Percentiles rank a stretch among this genome's conserved stretches.
Conservation (phyloP, 2,797 vertebrate species). For the Neosalanx taihuensis region DNA sequence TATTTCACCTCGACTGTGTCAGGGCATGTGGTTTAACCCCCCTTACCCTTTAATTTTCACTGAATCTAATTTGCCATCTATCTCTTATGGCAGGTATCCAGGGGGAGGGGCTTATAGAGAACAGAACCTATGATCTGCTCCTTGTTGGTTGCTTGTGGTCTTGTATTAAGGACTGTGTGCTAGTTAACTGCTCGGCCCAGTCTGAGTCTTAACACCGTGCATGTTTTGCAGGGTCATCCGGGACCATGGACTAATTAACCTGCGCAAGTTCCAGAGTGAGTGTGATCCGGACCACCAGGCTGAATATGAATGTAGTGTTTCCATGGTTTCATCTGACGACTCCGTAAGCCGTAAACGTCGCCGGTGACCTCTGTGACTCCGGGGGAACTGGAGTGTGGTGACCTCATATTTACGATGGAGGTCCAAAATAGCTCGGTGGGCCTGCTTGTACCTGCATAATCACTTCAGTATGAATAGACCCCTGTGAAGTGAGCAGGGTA, state of each 20-base stretch:
- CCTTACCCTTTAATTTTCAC: neutral
- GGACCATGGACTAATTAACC: conserved; percentile 96
- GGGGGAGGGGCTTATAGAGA: neutral
- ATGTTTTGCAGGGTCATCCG: conserved; percentile 86
- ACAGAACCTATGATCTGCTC: neutral
- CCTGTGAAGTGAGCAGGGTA: conserved; percentile 40
- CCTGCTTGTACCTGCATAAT: conserved; percentile 32
- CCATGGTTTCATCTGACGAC: conserved; percentile 51
- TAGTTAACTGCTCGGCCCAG: neutral
- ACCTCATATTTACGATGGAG: conserved; percentile 37
- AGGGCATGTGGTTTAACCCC: neutral
- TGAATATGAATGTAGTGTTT: conserved; percentile 32
- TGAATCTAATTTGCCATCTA: neutral
- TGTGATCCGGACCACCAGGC: conserved; percentile 49
- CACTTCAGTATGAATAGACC: conserved; percentile 49
- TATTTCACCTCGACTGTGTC: neutral
- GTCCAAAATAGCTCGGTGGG: conserved; percentile 32
- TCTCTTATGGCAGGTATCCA: neutral
- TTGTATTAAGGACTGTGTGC: neutral
- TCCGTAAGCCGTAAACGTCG: conserved; percentile 37
- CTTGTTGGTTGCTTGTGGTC: neutral
- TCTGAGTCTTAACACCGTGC: conserved; percentile 1
- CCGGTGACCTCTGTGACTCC: conserved; percentile 40
- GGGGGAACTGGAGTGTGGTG: conserved; percentile 26
- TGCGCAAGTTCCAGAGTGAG: conserved; percentile 98